These are phyloP conservation scores for Drosophila vallismaia DNA, from an alignment of 2,888 invertebrate species.

Conservation along the genomic window DNA sequence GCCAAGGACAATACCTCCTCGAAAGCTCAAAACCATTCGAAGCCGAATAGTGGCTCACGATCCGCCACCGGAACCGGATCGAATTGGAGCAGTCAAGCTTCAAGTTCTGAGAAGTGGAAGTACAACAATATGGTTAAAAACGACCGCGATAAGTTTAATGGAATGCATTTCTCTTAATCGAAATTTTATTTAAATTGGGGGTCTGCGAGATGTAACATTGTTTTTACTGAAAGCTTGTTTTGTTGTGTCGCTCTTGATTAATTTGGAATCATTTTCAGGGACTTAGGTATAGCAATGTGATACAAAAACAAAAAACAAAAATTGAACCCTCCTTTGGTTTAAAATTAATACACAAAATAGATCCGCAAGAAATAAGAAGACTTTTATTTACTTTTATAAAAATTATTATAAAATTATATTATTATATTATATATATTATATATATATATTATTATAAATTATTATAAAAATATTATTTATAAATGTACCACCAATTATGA, in stretches of 20 bases:
- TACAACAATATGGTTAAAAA: conserved; percentile 82
- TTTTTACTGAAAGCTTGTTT: conserved; percentile 20
- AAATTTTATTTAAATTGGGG: not conserved
- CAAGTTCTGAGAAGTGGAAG: conserved; percentile 81
- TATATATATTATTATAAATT: too few species aligned
- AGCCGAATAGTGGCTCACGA: conserved; percentile 6
- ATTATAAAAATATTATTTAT: not conserved
- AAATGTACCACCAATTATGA: too few species aligned
- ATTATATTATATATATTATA: too few species aligned
- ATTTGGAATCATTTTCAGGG: conserved; percentile 20
- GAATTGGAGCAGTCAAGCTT: conserved; percentile 70
- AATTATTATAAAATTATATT: too few species aligned
- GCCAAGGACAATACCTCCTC: conserved; percentile 53
- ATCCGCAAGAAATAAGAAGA: conserved; percentile 47
- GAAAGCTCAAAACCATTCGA: conserved; percentile 24
- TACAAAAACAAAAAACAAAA: conserved; percentile 6
- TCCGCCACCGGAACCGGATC: conserved; percentile 17
- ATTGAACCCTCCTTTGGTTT: conserved; percentile 19
- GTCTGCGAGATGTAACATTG: conserved; percentile 4
- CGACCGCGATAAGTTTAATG: conserved; percentile 82
- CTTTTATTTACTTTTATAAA: not conserved
- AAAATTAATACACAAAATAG: conserved; percentile 25
- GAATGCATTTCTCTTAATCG: conserved; percentile 81
- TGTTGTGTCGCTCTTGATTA: conserved; percentile 31
- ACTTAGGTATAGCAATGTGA: conserved; percentile 37